Conservation (phyloP, 2,888 invertebrate species). For the Syritta pipiens region DNA sequence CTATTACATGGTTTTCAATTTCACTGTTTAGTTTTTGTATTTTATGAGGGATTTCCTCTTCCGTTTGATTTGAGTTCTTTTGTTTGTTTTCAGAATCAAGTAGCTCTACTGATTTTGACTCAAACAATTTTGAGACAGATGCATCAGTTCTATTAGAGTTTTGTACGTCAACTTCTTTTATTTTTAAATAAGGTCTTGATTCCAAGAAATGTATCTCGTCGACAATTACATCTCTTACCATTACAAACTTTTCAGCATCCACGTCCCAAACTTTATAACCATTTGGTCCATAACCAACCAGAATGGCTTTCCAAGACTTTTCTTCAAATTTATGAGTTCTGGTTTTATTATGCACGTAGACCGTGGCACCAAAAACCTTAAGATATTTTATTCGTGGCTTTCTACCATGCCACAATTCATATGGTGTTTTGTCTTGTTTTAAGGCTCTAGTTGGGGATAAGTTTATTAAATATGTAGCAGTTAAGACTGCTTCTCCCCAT, state of each 20-base stretch:
- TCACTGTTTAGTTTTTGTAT: too few relatives aligned
- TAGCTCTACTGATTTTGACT: slow-evolving; percentile 39
- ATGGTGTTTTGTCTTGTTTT: too few relatives aligned
- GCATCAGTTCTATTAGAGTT: slow-evolving; percentile 28
- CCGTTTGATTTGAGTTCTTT: slow-evolving; percentile 8
- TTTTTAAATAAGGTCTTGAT: slow-evolving; percentile 46
- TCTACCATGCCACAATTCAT: too few relatives aligned
- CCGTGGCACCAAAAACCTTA: slow-evolving; percentile 38
- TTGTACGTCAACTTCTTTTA: slow-evolving; percentile 24
- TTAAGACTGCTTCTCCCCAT: slow-evolving; percentile 76
- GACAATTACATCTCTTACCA: slow-evolving; percentile 74
- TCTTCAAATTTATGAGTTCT: slow-evolving; percentile 33
- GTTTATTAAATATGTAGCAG: slow-evolving; percentile 76
- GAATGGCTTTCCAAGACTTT: slow-evolving; percentile 38
- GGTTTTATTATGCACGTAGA: slow-evolving; percentile 37
- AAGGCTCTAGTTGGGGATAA: too few relatives aligned
- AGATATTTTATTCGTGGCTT: slow-evolving; percentile 34
- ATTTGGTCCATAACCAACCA: slow-evolving; percentile 38
- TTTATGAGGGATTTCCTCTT: too few relatives aligned
- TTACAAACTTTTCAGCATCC: slow-evolving; percentile 71
- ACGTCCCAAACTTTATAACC: slow-evolving; percentile 75
- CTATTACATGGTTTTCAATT: background rate
- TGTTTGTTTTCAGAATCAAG: slow-evolving; percentile 18
- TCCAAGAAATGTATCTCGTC: slow-evolving; percentile 73
- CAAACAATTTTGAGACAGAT: background rate